These are phyloP conservation scores for Polyommatus icarus DNA, from an alignment of 2,888 invertebrate species.

Conservation along the genomic window DNA sequence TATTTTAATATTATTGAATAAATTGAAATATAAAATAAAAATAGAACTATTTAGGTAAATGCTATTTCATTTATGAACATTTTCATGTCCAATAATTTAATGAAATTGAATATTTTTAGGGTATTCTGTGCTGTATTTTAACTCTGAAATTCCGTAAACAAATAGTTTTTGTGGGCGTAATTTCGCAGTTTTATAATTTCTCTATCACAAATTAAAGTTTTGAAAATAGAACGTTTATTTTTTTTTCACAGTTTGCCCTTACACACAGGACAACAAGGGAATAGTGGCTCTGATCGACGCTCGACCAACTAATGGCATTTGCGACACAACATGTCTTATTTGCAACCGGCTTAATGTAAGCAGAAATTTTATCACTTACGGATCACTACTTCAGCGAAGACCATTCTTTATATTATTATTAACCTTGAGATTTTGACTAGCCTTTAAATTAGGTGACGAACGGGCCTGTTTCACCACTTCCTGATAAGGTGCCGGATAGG, in stretches of 20 bases:
- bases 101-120: too few species aligned
- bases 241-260: slow-evolving; percentile 59
- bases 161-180: too few species aligned
- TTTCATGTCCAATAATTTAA: too few species aligned
- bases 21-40: too few species aligned
- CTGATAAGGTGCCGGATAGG: too few species aligned
- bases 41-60: not conserved
- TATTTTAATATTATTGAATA: not conserved
- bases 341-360: slow-evolving; percentile 69
- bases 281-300: slow-evolving; percentile 65
- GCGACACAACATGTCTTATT: slow-evolving; percentile 64
- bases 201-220: not conserved
- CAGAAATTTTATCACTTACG: slow-evolving; percentile 32
- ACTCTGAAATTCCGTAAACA: not conserved
- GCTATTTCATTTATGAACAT: too few species aligned
- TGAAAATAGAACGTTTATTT: not conserved
- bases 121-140: not conserved
- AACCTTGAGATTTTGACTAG: too few species aligned
- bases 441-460: too few species aligned
- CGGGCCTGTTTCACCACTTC: too few species aligned
- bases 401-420: too few species aligned
- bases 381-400: too few species aligned
- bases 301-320: slow-evolving; percentile 63
- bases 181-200: not conserved
- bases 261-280: slow-evolving; percentile 54